Percentiles rank a stretch among this genome's conserved stretches.
Evolutionary conservation across 1,140 invertebrate genomes (phyloP).

Genomic region (Pemphigus obesinymphae): DNA sequence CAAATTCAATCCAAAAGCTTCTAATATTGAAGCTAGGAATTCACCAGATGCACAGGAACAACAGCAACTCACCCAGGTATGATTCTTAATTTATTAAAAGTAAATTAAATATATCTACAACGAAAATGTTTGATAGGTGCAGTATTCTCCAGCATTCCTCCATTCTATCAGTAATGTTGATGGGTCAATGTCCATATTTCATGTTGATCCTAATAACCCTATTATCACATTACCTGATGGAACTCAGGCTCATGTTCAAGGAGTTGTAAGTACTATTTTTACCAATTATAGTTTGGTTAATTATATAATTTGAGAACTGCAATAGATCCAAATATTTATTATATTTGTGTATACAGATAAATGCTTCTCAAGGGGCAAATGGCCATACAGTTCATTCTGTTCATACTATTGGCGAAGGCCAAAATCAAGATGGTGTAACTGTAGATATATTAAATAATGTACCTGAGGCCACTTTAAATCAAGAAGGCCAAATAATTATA

Average conservation of each 20-base stretch:
- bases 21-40: conserved; percentile 3
- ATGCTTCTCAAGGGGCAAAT: conserved; percentile 68
- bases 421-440: conserved; percentile 57
- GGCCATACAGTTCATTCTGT: conserved; percentile 58
- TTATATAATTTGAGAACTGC: not conserved
- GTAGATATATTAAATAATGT: conserved; percentile 82
- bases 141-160: conserved; percentile 84
- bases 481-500: conserved; percentile 91
- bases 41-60: conserved; percentile 37
- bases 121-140: conserved; percentile 54
- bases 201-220: conserved; percentile 90
- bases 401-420: conserved; percentile 70
- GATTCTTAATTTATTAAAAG: not conserved
- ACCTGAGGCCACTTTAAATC: conserved; percentile 77
- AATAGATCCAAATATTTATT: not conserved
- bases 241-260: conserved; percentile 88
- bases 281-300: not conserved
- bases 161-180: conserved; percentile 95
- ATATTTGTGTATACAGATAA: conserved; percentile 58
- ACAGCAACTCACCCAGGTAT: conserved; percentile 26
- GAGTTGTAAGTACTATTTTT: conserved; percentile 62
- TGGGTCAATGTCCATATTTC: conserved; percentile 92
- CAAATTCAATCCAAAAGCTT: conserved; percentile 33
- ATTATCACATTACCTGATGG: conserved; percentile 93
- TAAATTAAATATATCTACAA: conserved; percentile 2